A percentile compares a stretch with the other conserved stretches of the same genome.
Evolutionary conservation across 2,113 vertebrate species (phyloP).

Genomic region (Lophura nycthemera): DNA sequence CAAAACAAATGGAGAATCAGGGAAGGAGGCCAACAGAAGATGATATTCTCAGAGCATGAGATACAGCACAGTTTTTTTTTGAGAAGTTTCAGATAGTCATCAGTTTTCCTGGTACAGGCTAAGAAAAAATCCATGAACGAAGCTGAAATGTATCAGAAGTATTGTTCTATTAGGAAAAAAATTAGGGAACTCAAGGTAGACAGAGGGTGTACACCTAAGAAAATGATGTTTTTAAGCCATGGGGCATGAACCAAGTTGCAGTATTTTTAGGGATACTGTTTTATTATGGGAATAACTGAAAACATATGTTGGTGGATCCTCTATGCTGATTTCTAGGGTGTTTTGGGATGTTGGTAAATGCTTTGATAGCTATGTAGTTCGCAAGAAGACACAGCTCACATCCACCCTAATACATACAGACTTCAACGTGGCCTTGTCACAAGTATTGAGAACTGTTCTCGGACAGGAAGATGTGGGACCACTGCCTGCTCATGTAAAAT

Average conservation of each 20-base stretch:
- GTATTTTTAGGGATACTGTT: neutral
- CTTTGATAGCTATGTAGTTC: neutral
- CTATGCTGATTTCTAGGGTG: neutral
- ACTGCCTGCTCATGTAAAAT: neutral
- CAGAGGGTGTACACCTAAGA: accelerated
- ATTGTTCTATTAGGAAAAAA: neutral
- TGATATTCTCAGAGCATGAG: neutral
- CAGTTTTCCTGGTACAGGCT: neutral
- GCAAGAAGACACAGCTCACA: neutral
- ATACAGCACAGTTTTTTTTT: neutral
- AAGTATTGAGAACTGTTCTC: neutral
- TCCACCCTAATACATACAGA: neutral
- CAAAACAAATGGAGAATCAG: neutral
- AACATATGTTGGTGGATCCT: neutral
- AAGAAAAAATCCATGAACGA: neutral
- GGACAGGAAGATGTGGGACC: neutral
- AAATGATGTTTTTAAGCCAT: neutral
- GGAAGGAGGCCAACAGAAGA: neutral
- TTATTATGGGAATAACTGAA: neutral
- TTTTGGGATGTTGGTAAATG: neutral
- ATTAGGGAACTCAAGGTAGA: neutral
- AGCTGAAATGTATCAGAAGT: neutral
- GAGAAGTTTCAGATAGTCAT: neutral
- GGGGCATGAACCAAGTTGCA: neutral
- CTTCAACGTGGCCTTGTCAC: neutral